phyloP scores from a whole-genome alignment of 2,113 vertebrate species.

The Eira barbara region DNA sequence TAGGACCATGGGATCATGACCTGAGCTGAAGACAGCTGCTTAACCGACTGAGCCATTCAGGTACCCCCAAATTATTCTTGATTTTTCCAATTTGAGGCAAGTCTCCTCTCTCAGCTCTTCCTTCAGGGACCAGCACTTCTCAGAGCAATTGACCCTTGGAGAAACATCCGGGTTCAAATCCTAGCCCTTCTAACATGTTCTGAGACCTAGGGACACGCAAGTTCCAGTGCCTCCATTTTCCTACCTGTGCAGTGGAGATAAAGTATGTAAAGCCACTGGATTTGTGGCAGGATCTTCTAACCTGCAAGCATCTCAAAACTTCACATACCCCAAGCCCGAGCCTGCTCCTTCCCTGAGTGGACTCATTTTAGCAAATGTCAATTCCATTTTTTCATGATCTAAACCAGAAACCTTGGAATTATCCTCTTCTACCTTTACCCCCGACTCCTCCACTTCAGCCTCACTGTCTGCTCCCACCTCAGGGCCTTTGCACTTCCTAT shows the following conservation, averaged over 20 bases:
- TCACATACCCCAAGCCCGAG: neutral
- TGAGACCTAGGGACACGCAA: neutral
- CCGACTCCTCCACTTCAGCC: neutral
- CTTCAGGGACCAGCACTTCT: neutral
- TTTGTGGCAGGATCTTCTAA: neutral
- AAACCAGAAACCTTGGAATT: neutral
- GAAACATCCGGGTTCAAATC: neutral
- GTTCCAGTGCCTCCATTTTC: neutral
- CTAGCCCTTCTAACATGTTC: neutral
- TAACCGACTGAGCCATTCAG: too few species aligned
- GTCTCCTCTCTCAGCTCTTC: neutral
- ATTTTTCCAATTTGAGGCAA: neutral
- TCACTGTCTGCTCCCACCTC: neutral
- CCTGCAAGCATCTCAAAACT: neutral
- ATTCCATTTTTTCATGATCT: neutral
- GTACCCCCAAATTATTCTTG: neutral
- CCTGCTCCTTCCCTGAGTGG: neutral
- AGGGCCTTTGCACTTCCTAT: neutral
- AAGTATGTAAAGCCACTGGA: neutral
- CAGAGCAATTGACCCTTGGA: neutral
- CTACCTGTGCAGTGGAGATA: neutral
- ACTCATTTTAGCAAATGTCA: constrained; percentile 7
- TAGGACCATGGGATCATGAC: too few species aligned
- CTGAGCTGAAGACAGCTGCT: too few species aligned
- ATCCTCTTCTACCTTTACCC: neutral